phyloP scores from a whole-genome alignment of 2,888 invertebrate species.

The Lymantria dispar region DNA sequence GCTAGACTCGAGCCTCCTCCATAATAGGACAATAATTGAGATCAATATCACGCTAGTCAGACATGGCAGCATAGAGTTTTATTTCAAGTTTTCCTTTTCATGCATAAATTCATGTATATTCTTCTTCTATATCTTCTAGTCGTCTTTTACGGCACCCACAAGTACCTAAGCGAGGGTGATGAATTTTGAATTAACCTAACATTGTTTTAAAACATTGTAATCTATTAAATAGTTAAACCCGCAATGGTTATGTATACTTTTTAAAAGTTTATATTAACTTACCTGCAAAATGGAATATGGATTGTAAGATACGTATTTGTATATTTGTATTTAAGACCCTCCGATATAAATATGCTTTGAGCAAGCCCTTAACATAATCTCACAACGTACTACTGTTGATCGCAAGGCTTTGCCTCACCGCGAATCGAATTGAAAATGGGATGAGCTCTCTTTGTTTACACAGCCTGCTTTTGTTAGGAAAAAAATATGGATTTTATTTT shows the following conservation, averaged over 20 bases:
- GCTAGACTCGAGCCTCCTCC: too few relatives aligned
- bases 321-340: slow-evolving; percentile 4
- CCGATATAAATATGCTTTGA: slow-evolving; percentile 21
- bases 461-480: slow-evolving; percentile 35
- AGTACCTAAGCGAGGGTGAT: too few relatives aligned
- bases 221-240: too few relatives aligned
- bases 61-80: too few relatives aligned
- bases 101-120: too few relatives aligned
- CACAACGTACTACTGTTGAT: slow-evolving; percentile 23
- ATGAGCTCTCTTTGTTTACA: slow-evolving; percentile 51
- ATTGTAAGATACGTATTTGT: slow-evolving; percentile 4
- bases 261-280: background rate
- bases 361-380: slow-evolving; percentile 30
- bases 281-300: slow-evolving; percentile 2
- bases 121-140: too few relatives aligned
- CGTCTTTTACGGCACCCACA: too few relatives aligned
- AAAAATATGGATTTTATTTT: slow-evolving; percentile 17
- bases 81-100: too few relatives aligned
- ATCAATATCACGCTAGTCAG: too few relatives aligned
- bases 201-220: too few relatives aligned
- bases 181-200: too few relatives aligned
- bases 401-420: slow-evolving; percentile 43
- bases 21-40: too few relatives aligned
- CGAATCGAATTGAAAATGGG: slow-evolving; percentile 53
- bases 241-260: background rate